Evolutionary conservation across 2,888 invertebrate genomes (phyloP), one percentile per base, ranked within the genome.

Genomic region (Epinotia nisella): DNA sequence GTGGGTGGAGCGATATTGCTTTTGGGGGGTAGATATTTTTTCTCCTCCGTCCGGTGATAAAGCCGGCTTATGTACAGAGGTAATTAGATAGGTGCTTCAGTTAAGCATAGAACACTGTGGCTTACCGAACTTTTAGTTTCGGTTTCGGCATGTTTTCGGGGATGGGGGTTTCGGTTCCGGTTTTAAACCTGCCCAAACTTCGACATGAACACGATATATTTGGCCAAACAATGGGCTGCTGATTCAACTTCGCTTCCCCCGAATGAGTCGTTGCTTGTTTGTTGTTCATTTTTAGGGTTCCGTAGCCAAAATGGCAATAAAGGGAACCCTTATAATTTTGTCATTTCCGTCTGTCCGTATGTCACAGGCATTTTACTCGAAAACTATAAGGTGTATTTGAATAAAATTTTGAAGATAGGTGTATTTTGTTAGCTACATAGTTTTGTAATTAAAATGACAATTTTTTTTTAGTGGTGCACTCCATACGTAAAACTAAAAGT

Each of bases 81-180:
- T 55, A 65, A 66, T 66, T 66, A 66, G 64, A 65, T 65, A 53
- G 65, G 55, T 66, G 65, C 65, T 66, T 41, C 65, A 56, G 65
- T 66, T 19, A 55, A 55, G 55, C 39, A 65, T 39, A 65, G 51
- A 55, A 39, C 19, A 21, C 15, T n/a, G 15, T 21, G 19, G 41
- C 41, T 19, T 11, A 19, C 19, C 19, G 7, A 61, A 10, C 45
- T 21, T 24, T 13, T 61, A 21, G 21, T 24, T 62, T 41, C 41
- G 4, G 19, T 60, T 59, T 39, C 19, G 39, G 13, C 19, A 39
- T 39, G 19, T 60, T 39, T 60, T 13, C 5, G 59, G 10, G 11
- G 13, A 21, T 19, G 13, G 7, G 19, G n/a, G 13, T 41, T 17
- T 39, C 59, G 39, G 60, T 60, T 13, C 21, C 19, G 15, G 41